Percentiles rank a stretch among this genome's conserved stretches.
Conservation (phyloP, 1,140 invertebrate genomes). For the Pantala flavescens region DNA sequence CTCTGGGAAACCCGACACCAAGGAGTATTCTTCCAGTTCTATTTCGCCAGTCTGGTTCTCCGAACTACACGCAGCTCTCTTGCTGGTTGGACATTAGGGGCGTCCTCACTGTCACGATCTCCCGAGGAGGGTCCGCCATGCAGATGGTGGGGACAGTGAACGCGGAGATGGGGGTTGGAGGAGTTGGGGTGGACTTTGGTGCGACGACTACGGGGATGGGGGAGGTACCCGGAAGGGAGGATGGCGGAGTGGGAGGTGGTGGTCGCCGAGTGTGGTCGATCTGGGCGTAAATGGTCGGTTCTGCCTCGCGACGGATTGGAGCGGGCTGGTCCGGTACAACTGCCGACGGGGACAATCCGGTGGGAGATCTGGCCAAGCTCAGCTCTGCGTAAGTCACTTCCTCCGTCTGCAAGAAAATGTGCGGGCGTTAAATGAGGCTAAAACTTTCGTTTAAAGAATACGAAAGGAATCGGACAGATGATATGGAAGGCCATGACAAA, state of each 20-base stretch:
- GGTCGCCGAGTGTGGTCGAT: background rate
- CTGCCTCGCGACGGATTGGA: background rate
- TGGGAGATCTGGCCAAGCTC: conserved; percentile 28
- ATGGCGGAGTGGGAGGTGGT: too few relatives aligned
- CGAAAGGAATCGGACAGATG: too few relatives aligned
- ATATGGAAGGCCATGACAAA: too few relatives aligned
- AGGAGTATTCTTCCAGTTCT: too few relatives aligned
- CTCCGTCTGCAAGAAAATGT: conserved; percentile 28
- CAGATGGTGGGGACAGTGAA: background rate
- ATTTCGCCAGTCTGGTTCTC: too few relatives aligned
- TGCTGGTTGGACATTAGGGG: conserved; percentile 53
- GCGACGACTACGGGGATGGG: background rate
- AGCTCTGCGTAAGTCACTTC: conserved; percentile 58
- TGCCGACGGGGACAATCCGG: background rate
- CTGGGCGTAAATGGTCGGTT: background rate
- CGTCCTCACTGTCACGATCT: conserved; percentile 71
- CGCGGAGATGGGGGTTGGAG: background rate
- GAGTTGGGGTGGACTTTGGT: background rate
- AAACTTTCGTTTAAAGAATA: too few relatives aligned
- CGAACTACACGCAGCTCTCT: conserved; percentile 69
- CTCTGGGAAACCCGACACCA: too few relatives aligned
- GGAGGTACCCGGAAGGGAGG: too few relatives aligned
- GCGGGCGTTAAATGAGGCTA: too few relatives aligned
- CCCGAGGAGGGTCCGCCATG: conserved; percentile 36
- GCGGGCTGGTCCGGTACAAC: background rate